Percentiles rank a stretch among this genome's conserved stretches.
These are phyloP conservation scores for Parambassis ranga DNA, from an alignment of 2,797 vertebrate species.

Conservation along the genomic window DNA sequence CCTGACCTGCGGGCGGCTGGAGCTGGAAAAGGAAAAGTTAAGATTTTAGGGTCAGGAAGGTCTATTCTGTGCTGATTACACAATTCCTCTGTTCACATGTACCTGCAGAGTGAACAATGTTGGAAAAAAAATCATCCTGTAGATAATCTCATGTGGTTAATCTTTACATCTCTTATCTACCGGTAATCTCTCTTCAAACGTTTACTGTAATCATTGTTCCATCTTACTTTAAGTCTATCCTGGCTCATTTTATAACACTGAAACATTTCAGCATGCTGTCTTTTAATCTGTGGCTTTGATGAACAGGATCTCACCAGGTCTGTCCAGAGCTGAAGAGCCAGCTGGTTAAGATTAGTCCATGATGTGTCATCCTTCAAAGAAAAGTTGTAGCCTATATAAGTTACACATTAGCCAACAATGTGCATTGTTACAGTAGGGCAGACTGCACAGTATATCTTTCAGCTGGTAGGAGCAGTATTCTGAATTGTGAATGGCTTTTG, in stretches of 20 bases:
- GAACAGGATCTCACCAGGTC: constrained; percentile 66
- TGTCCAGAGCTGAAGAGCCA: constrained; percentile 72
- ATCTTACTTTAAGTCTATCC: constrained; percentile 1
- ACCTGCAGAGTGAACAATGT: background rate
- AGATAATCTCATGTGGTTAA: constrained; percentile 16
- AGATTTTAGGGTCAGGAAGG: background rate
- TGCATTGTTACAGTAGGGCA: background rate
- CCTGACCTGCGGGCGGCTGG: constrained; percentile 52
- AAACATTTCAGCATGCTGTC: background rate
- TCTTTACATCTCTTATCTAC: constrained; percentile 61
- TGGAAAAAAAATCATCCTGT: background rate
- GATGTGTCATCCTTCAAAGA: constrained; percentile 26
- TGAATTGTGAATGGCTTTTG: background rate
- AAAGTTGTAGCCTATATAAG: background rate
- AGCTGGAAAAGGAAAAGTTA: constrained; percentile 61
- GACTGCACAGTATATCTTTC: background rate
- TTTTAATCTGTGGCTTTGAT: background rate
- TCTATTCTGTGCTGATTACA: constrained; percentile 1
- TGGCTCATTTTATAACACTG: constrained; percentile 19
- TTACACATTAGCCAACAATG: constrained; percentile 14
- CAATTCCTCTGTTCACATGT: background rate
- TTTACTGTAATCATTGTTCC: background rate
- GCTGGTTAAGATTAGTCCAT: constrained; percentile 17
- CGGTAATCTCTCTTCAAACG: constrained; percentile 23
- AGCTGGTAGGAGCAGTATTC: background rate